Base-by-base conservation (phyloP, 2,113 vertebrate species). In the Cariama cristata region DNA sequence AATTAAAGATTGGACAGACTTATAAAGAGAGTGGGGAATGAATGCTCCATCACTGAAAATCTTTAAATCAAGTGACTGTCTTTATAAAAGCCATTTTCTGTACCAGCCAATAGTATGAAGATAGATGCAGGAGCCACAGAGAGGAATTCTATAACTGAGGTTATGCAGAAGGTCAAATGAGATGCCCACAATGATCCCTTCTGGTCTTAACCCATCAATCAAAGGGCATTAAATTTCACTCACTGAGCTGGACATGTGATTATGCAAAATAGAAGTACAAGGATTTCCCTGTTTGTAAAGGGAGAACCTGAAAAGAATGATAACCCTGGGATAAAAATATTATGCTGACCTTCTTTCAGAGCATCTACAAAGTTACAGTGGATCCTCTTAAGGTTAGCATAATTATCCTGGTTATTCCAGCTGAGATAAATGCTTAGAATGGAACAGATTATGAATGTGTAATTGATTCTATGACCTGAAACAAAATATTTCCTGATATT, bases 201-300 rank as follows among this genome's bases (percentile, higher is more conserved):
- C 44, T 89, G 77, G 86, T 73, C 73, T 91, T 85, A 87, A 83
- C 45, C 66, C 79, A 82, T 91, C 80, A 94, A 86, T 96, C 94
- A 97, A 93, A 87, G 45, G 53, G 45, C 83, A 96, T 96, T 96
- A 94, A 94, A 96, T 96, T 93, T 93, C 86, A 73, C 9, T 87
- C 22, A 58, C 84, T 82, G 80, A 95, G 62, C 80, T 90, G 69
- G 86, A 90, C 56, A 58, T 73, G 33, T 87, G 88, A 81, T 96
- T 91, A 95, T 89, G 60, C 71, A 88, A 90, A 84, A 76, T 7
- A 75, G 73, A 91, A 93, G n/a, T 60, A 68, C 66, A 91, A 82
- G 77, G 73, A 95, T 88, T 81, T 87, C 80, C 58, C 45, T 88
- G 42, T 45, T 79, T 95, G n/a, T 90, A 69, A 87, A 85, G 35